Base-by-base conservation (phyloP, 2,888 invertebrate species). In the Psococerastis gibbosa region DNA sequence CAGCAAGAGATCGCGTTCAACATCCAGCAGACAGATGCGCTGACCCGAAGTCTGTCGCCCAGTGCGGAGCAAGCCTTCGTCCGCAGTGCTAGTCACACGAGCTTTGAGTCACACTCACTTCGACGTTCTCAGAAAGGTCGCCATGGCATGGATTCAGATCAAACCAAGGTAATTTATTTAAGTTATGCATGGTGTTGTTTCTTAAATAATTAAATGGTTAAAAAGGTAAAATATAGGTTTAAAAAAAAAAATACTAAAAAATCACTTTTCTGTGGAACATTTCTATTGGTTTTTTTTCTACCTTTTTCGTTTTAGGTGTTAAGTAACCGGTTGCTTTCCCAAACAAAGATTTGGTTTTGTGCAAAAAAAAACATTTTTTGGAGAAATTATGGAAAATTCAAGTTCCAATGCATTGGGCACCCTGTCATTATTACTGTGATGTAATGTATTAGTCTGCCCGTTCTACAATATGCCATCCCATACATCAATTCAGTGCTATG, bases 1-100 rank as follows among this genome's bases (percentile, higher is more conserved):
- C 88, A 88, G 57, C 75, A 75, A 55, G 88, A 89, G 63, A 88
- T 89, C 49, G 81, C 88, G 41, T 88, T 87, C 64, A 89, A 89
- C 63, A 88, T 88, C 54, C 87, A 88, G 57, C 87, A 87, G 62
- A 88, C 88, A 16, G 88, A 88, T 63, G 88, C 88, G 3, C 65
- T 89, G 27, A 88, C 88, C 4, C 72, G 87, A 49, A 87, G 87
- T 52, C 65, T 88, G 45, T 87, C 85, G n/a, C 87, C 87, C 2
- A 84, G 76, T 53, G 75, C 74, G 42, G 72, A 71, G 54, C 67
- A 69, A 47, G 67, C 68, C 46, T 78, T 78, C 54, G 74, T 77
- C 33, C 66, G 78, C 46, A 79, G 78, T 57, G 71, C 78, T 46
- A 79, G 78, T 55, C 80, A 80, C 60, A 75, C 78, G 55, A 79